Conservation (phyloP, 2,888 invertebrate species). For the Tineola bisselliella region DNA sequence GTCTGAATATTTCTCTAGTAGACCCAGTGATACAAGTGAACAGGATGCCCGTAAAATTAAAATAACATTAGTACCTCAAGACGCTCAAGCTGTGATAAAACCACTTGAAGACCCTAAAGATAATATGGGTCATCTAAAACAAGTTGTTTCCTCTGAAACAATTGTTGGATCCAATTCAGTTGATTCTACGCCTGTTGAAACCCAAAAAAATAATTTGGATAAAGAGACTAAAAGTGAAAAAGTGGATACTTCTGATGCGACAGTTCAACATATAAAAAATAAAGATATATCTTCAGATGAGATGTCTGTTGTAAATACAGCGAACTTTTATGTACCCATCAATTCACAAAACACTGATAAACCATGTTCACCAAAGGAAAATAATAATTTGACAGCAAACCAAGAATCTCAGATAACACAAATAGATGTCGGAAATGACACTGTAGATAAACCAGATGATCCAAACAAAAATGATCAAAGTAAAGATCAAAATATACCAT, state of each 20-base stretch:
- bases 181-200: neutral
- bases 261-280: neutral
- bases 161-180: neutral
- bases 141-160: neutral
- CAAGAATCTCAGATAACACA: neutral
- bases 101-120: neutral
- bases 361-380: too few species aligned
- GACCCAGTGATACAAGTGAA: slow-evolving; percentile 22
- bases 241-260: neutral
- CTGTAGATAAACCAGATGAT: neutral
- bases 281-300: neutral
- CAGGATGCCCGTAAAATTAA: slow-evolving; percentile 41
- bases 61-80: slow-evolving; percentile 25
- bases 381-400: neutral
- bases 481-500: neutral
- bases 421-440: neutral
- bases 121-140: neutral
- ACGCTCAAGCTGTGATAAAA: neutral
- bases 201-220: neutral
- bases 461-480: neutral
- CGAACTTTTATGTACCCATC: neutral
- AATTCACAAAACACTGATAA: too few species aligned
- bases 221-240: neutral
- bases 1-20: slow-evolving; percentile 16
- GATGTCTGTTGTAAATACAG: neutral